phyloP scores from a whole-genome alignment of 1,140 invertebrate species.

The Polyergus mexicanus region DNA sequence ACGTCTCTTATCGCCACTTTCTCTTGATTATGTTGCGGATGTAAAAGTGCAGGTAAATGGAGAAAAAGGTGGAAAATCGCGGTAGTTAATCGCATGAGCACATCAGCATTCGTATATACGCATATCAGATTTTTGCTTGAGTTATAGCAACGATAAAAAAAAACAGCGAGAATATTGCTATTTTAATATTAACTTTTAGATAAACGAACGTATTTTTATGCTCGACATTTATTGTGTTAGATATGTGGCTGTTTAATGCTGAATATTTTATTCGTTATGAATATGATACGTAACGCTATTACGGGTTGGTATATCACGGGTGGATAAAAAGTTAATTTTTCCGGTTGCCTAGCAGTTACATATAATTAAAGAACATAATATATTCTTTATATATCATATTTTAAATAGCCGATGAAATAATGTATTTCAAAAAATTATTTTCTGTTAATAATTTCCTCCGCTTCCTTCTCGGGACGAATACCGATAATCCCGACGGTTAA shows the following conservation, averaged over 20 bases:
- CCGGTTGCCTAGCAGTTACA: background rate
- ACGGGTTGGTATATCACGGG: background rate
- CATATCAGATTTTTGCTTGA: background rate
- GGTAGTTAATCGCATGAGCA: background rate
- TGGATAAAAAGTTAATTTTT: background rate
- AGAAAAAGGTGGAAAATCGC: conserved; percentile 2
- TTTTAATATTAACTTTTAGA: background rate
- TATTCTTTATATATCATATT: background rate
- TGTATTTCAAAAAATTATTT: background rate
- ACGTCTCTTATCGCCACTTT: conserved; percentile 34
- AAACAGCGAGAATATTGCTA: background rate
- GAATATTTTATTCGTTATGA: background rate
- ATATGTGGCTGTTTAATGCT: background rate
- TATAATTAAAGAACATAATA: background rate
- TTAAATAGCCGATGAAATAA: background rate
- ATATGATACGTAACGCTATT: background rate
- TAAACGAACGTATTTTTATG: background rate
- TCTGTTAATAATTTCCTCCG: background rate
- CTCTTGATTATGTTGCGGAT: background rate
- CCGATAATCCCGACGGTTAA: conserved; percentile 6
- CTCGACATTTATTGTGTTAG: background rate
- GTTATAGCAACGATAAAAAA: background rate
- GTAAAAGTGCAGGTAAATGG: background rate
- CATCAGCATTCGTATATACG: background rate
- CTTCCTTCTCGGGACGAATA: background rate